Conservation (phyloP, 2,113 vertebrate species). For the Gavialis gangeticus region DNA sequence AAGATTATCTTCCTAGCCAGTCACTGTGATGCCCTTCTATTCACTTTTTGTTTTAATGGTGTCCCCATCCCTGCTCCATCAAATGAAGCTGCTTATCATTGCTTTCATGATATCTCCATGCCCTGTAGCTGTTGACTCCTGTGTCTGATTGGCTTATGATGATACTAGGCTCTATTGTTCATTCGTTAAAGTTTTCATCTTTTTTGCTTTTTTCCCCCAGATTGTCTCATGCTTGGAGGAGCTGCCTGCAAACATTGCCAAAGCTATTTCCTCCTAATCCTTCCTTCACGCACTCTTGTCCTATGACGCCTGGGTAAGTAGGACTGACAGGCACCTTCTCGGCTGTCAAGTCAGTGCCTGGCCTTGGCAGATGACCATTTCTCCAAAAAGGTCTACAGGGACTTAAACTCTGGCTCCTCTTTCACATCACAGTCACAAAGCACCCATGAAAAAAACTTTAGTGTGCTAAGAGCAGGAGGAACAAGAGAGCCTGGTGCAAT, state of each 20-base stretch:
- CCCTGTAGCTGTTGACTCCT: neutral
- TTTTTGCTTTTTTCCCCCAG: neutral
- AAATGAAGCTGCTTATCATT: neutral
- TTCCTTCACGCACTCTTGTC: too few species aligned
- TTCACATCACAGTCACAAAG: neutral
- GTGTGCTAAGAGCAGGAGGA: too few species aligned
- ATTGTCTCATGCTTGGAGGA: neutral
- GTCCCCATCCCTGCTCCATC: neutral
- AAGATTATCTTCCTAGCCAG: neutral
- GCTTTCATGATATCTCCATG: neutral
- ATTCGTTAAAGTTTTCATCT: fast-evolving
- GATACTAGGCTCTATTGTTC: neutral
- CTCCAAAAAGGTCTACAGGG: too few species aligned
- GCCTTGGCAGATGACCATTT: too few species aligned
- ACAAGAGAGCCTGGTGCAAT: too few species aligned
- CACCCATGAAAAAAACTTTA: too few species aligned
- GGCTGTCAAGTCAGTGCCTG: too few species aligned
- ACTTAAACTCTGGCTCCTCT: neutral
- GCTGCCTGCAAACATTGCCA: fast-evolving
- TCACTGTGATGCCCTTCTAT: neutral
- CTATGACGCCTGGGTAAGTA: too few species aligned
- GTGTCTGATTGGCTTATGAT: neutral
- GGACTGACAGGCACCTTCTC: too few species aligned
- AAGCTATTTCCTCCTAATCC: too few species aligned
- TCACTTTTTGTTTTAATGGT: neutral